A percentile compares a stretch with the other conserved stretches of the same genome.
These are phyloP conservation scores for Otocyon megalotis DNA, from an alignment of 2,113 vertebrate genomes.

Conservation along the genomic window DNA sequence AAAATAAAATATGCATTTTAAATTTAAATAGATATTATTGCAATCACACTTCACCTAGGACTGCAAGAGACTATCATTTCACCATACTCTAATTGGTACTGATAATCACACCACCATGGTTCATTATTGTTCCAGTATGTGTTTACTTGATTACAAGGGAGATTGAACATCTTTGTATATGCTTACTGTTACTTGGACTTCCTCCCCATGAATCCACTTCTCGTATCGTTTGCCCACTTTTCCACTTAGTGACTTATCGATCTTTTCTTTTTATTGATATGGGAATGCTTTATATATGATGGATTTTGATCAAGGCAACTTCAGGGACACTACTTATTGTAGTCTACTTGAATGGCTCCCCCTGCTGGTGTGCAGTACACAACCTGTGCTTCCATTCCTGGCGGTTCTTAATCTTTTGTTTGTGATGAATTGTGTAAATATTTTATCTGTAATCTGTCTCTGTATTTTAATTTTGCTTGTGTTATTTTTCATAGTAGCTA, in stretches of 20 bases:
- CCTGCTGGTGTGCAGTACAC: neutral
- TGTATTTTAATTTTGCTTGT: slow-evolving; percentile 35
- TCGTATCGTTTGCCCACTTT: neutral
- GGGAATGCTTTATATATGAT: neutral
- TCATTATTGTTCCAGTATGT: neutral
- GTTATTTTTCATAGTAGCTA: neutral
- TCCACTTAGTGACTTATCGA: neutral
- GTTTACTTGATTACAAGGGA: slow-evolving; percentile 27
- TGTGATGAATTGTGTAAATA: neutral
- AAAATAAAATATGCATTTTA: neutral
- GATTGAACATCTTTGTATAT: neutral
- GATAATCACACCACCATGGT: neutral
- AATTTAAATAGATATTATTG: slow-evolving; percentile 13
- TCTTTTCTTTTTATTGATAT: neutral
- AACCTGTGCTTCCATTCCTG: neutral
- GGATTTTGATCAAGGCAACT: neutral
- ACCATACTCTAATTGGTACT: neutral
- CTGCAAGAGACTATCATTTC: neutral
- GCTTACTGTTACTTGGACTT: neutral
- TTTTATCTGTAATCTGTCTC: neutral
- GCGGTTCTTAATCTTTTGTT: neutral
- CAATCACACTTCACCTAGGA: neutral
- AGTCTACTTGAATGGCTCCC: neutral
- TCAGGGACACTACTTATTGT: neutral
- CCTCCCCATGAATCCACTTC: neutral